phyloP scores from a whole-genome alignment of 2,113 vertebrate species.

The Erythrolamprus reginae region DNA sequence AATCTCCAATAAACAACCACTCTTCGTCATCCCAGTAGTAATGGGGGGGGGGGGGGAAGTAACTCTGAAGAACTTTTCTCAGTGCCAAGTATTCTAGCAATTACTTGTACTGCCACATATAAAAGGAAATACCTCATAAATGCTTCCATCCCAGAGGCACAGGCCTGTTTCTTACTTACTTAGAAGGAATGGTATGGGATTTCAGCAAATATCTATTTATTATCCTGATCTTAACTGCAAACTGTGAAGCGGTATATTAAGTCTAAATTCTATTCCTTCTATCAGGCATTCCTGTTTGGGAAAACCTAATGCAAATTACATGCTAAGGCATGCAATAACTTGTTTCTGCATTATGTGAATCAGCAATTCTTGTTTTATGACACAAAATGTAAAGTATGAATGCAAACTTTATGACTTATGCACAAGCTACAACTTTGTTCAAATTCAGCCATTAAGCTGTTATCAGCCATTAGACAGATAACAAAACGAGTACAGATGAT shows the following conservation, averaged over 20 bases:
- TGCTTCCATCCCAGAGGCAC: not conserved
- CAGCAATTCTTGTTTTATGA: not conserved
- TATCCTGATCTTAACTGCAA: not conserved
- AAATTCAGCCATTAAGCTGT: not conserved
- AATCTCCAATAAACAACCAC: not conserved
- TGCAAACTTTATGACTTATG: not conserved
- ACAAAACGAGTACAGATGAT: accelerated
- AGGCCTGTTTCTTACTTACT: not conserved
- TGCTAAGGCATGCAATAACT: not conserved
- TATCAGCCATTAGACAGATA: not conserved
- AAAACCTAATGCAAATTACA: not conserved
- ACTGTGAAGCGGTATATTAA: too few species aligned
- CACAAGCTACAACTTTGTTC: not conserved
- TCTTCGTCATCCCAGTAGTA: not conserved
- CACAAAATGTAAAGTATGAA: not conserved
- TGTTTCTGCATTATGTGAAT: not conserved
- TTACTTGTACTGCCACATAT: not conserved
- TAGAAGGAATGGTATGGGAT: not conserved
- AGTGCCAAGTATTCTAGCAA: not conserved
- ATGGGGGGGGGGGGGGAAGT: not conserved
- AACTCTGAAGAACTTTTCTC: conserved; percentile 2
- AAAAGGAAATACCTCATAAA: not conserved
- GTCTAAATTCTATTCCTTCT: not conserved
- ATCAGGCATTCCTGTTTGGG: not conserved
- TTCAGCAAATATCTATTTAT: not conserved